Conservation (phyloP, 2,113 vertebrate species). For the Cheirogaleus medius region DNA sequence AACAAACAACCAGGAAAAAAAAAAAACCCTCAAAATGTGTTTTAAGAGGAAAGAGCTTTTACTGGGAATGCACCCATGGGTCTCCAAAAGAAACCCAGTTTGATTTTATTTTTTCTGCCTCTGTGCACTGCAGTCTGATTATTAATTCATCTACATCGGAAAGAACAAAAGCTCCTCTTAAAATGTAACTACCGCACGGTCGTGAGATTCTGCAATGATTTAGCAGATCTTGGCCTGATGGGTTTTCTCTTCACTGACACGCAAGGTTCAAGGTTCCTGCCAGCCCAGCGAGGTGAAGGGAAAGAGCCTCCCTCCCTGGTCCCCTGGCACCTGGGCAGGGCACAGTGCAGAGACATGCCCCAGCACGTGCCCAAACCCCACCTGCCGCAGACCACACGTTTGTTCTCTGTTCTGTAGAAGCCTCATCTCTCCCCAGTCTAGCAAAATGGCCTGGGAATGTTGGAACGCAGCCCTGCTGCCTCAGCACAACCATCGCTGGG, state of each 20-base stretch:
- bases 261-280: not conserved
- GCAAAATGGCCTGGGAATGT: not conserved
- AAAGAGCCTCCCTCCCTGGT: not conserved
- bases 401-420: not conserved
- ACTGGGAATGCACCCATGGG: rapidly evolving
- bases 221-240: not conserved
- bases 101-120: not conserved
- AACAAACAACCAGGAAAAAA: not conserved
- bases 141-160: not conserved
- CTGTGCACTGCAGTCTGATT: not conserved
- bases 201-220: not conserved
- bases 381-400: rapidly evolving
- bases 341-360: rapidly evolving
- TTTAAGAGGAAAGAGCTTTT: not conserved
- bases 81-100: not conserved
- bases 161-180: not conserved
- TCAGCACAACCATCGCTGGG: not conserved
- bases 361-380: not conserved
- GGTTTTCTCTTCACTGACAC: not conserved
- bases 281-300: rapidly evolving
- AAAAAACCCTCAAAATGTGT: not conserved
- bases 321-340: not conserved
- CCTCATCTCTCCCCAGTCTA: not conserved
- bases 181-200: rapidly evolving
- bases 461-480: not conserved